phyloP scores from a whole-genome alignment of 1,140 invertebrate genomes.

The Paraescarpia echinospica region DNA sequence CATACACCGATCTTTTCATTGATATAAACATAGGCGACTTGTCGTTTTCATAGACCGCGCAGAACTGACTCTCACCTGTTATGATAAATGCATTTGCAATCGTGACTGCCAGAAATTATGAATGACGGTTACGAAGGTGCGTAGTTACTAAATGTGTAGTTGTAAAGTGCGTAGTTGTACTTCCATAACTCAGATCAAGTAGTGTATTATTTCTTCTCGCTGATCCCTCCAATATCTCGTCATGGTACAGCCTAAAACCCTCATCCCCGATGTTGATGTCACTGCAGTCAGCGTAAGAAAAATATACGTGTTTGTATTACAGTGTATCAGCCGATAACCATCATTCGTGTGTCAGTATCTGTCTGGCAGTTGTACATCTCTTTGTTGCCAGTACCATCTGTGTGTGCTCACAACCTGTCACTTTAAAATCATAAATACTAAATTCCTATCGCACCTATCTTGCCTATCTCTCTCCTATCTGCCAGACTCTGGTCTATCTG shows the following conservation, averaged over 20 bases:
- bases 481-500: neutral
- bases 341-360: neutral
- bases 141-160: neutral
- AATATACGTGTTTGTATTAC: neutral
- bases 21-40: neutral
- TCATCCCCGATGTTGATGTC: neutral
- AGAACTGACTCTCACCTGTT: neutral
- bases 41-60: neutral
- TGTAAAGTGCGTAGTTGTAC: neutral
- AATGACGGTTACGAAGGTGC: neutral
- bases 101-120: neutral
- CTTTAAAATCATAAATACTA: neutral
- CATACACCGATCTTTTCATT: neutral
- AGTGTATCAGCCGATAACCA: neutral
- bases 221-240: neutral
- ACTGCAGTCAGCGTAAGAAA: neutral
- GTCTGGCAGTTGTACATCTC: neutral
- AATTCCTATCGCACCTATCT: neutral
- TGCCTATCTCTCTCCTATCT: neutral
- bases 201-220: neutral
- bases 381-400: neutral
- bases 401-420: neutral
- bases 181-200: neutral
- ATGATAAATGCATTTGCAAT: neutral
- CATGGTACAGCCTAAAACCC: neutral